Evolutionary conservation across 2,888 invertebrate species (phyloP).

Genomic region (Cynaeus angustus): DNA sequence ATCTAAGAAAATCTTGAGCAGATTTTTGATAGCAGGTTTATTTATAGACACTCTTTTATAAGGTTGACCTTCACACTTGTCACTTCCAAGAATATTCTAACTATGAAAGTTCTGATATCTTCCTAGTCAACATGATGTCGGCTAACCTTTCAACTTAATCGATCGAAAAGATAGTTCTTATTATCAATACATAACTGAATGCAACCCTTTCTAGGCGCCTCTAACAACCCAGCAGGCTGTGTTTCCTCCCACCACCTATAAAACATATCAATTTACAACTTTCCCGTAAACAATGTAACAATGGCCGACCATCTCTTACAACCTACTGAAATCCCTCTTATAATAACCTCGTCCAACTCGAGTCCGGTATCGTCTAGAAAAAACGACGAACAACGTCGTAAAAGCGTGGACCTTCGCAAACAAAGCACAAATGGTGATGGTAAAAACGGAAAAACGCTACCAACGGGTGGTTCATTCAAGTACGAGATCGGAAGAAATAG

Average conservation of each 20-base stretch:
- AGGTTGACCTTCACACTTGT: too few species aligned
- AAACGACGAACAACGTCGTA: slow-evolving; percentile 52
- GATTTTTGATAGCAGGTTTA: too few species aligned
- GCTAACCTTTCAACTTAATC: too few species aligned
- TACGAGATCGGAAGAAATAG: slow-evolving; percentile 68
- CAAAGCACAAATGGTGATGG: slow-evolving; percentile 50
- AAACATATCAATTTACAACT: slow-evolving; percentile 17
- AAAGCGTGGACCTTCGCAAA: slow-evolving; percentile 19
- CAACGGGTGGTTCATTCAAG: slow-evolving; percentile 67
- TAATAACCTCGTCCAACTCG: slow-evolving; percentile 63
- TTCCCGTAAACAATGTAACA: slow-evolving; percentile 13
- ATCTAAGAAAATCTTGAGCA: too few species aligned
- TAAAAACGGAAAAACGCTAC: slow-evolving; percentile 32
- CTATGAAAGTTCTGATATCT: too few species aligned
- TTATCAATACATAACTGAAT: too few species aligned
- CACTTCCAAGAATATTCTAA: too few species aligned
- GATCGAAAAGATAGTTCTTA: too few species aligned
- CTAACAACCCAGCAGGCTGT: neutral
- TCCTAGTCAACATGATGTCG: too few species aligned
- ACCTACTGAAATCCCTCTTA: slow-evolving; percentile 66
- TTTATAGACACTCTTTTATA: too few species aligned
- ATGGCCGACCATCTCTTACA: slow-evolving; percentile 41
- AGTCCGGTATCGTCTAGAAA: slow-evolving; percentile 49
- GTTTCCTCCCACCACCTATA: too few species aligned
- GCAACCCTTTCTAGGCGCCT: neutral